Evolutionary conservation across 2,797 vertebrate species (phyloP).

Genomic region (Poliocrania exsul): DNA sequence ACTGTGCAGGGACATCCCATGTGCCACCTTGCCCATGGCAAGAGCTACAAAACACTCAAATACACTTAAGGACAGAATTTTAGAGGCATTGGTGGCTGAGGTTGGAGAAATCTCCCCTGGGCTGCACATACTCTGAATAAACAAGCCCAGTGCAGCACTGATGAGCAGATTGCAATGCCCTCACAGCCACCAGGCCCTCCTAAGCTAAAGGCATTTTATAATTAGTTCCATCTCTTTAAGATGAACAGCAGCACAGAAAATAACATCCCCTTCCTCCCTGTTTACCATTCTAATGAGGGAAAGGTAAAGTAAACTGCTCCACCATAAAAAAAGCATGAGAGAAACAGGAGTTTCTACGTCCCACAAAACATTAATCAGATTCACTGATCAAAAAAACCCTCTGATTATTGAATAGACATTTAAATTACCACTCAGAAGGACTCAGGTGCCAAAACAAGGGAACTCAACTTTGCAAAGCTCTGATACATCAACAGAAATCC

Average conservation of each 20-base stretch:
- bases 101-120: not conserved
- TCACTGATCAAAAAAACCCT: not conserved
- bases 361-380: not conserved
- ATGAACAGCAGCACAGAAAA: not conserved
- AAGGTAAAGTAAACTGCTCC: not conserved
- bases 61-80: not conserved
- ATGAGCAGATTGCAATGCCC: not conserved
- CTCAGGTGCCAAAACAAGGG: not conserved
- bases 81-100: not conserved
- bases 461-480: not conserved
- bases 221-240: not conserved
- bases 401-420: not conserved
- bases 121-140: not conserved
- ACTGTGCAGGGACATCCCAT: not conserved
- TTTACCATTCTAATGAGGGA: not conserved
- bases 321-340: not conserved
- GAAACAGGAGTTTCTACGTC: not conserved
- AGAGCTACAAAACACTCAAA: not conserved
- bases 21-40: rapidly evolving
- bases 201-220: not conserved
- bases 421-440: not conserved
- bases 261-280: not conserved
- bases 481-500: not conserved
- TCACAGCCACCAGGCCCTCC: not conserved
- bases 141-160: not conserved